These are phyloP conservation scores for Ahaetulla prasina DNA, from an alignment of 2,113 vertebrate species.

Conservation along the genomic window DNA sequence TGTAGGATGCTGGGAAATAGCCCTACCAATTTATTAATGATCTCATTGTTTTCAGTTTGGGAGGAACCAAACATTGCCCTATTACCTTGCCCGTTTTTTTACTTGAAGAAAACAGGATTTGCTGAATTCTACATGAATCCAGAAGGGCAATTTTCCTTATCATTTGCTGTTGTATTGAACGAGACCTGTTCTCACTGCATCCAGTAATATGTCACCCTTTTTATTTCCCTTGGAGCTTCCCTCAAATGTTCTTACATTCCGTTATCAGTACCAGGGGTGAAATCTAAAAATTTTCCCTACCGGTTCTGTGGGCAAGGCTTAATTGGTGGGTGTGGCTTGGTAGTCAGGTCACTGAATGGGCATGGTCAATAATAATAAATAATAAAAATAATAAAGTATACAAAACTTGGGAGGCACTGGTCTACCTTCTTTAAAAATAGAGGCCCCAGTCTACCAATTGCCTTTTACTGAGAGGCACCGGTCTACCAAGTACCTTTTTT, in stretches of 20 bases:
- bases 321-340: too few relatives aligned
- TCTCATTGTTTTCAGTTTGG: neutral
- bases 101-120: neutral
- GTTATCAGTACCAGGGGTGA: neutral
- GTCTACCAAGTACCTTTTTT: too few relatives aligned
- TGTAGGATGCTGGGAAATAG: neutral
- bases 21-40: neutral
- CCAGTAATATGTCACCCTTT: neutral
- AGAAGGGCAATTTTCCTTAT: neutral
- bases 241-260: neutral
- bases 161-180: neutral
- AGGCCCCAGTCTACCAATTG: too few relatives aligned
- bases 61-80: neutral
- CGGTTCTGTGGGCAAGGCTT: too few relatives aligned
- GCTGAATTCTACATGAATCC: neutral
- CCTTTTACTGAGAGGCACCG: too few relatives aligned
- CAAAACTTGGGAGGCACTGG: too few relatives aligned
- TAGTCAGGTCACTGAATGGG: too few relatives aligned
- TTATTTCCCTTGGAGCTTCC: neutral
- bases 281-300: too few relatives aligned
- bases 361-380: too few relatives aligned
- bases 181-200: neutral
- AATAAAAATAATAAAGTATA: too few relatives aligned
- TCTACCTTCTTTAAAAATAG: too few relatives aligned
- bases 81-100: neutral